Percentiles rank a stretch among this genome's conserved stretches.
Conservation (phyloP, 2,113 vertebrate species). For the Speoplatyrhinus poulsoni region DNA sequence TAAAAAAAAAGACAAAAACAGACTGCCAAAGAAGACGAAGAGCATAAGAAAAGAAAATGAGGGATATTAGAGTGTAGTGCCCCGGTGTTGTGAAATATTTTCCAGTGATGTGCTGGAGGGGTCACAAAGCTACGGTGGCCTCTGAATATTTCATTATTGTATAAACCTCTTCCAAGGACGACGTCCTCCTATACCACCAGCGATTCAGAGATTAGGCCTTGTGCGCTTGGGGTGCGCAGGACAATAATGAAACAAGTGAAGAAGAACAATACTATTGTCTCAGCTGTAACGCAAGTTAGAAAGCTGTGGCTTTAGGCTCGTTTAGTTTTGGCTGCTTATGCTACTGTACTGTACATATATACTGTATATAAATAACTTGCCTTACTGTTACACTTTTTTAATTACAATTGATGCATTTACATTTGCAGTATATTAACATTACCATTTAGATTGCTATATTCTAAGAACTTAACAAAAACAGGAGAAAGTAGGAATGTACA, state of each 20-base stretch:
- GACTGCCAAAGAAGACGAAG: slow-evolving; percentile 1
- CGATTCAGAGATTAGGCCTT: no score
- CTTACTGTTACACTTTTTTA: no score
- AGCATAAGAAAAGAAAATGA: neutral
- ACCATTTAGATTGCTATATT: no score
- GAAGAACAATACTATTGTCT: neutral
- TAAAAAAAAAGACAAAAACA: neutral
- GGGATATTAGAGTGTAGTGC: slow-evolving; percentile 30
- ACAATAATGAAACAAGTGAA: neutral
- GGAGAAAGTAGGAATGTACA: no score
- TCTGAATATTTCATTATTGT: slow-evolving; percentile 48
- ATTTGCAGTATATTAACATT: no score
- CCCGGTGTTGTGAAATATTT: slow-evolving; percentile 25
- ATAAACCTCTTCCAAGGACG: slow-evolving; percentile 44
- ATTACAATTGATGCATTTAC: no score
- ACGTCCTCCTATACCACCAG: slow-evolving; percentile 22
- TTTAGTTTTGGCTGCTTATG: no score
- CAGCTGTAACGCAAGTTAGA: neutral
- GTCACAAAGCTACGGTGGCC: slow-evolving; percentile 24
- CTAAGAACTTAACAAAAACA: no score
- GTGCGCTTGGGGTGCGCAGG: no score
- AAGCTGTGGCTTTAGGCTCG: no score
- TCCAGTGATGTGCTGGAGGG: slow-evolving; percentile 3
- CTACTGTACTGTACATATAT: no score
- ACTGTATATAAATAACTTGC: no score